These are phyloP conservation scores for Pelodiscus sinensis DNA, from an alignment of 2,113 vertebrate species.

Conservation along the genomic window DNA sequence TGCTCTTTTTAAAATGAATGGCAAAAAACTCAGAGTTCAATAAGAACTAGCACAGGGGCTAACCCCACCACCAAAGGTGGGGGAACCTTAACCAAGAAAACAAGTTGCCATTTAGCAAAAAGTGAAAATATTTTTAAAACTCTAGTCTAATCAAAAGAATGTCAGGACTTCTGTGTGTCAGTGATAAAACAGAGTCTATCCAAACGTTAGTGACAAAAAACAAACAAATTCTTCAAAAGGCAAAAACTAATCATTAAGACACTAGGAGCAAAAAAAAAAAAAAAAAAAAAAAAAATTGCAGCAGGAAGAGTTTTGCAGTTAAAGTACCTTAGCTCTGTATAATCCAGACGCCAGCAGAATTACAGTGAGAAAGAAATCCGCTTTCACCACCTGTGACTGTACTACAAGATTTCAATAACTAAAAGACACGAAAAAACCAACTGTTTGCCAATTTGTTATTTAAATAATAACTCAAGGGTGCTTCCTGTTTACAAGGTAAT, in stretches of 20 bases:
- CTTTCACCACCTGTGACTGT: neutral
- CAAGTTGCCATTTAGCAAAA: neutral
- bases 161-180: neutral
- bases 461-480: neutral
- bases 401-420: fast-evolving
- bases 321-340: neutral
- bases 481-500: neutral
- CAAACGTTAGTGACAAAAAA: conserved; percentile 16
- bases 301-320: neutral
- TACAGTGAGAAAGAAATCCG: neutral
- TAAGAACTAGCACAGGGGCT: neutral
- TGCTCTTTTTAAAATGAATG: neutral
- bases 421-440: neutral
- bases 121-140: neutral
- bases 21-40: neutral
- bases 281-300: neutral
- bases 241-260: fast-evolving
- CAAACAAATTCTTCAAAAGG: neutral
- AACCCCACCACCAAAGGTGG: neutral
- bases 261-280: neutral
- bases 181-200: conserved; percentile 40
- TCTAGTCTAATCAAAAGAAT: neutral
- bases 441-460: neutral
- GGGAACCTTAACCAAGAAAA: no score
- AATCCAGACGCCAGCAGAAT: neutral